phyloP scores from a whole-genome alignment of 2,888 invertebrate species.

The Carabus problematicus region DNA sequence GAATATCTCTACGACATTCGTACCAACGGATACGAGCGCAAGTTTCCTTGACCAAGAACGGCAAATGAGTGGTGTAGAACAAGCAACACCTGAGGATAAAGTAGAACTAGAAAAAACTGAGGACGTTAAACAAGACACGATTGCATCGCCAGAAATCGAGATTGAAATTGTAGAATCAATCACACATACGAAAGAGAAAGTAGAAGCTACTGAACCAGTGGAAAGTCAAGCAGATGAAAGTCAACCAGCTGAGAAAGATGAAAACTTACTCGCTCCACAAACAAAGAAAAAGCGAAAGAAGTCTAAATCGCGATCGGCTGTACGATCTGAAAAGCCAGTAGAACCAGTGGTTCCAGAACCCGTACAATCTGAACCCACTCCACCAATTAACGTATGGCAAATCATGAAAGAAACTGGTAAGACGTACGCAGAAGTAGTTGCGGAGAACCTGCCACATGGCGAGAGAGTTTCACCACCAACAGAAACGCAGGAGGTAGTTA shows the following conservation, averaged over 20 bases:
- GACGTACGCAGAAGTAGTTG: slow-evolving; percentile 75
- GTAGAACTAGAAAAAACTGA: slow-evolving; percentile 15
- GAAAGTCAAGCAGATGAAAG: slow-evolving; percentile 28
- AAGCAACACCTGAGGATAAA: slow-evolving; percentile 2
- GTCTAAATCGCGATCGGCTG: slow-evolving; percentile 24
- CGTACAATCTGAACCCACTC: slow-evolving; percentile 18
- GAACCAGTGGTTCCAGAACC: slow-evolving; percentile 17
- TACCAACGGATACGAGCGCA: slow-evolving; percentile 11
- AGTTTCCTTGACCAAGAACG: slow-evolving; percentile 29
- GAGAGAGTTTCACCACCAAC: slow-evolving; percentile 51
- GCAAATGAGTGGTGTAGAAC: slow-evolving; percentile 33
- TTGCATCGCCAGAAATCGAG: slow-evolving; percentile 8
- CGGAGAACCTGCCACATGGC: slow-evolving; percentile 58
- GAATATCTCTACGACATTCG: slow-evolving; percentile 34
- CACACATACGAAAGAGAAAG: slow-evolving; percentile 4
- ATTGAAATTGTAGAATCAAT: slow-evolving; percentile 13
- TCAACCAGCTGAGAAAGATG: slow-evolving; percentile 40
- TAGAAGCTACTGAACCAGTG: slow-evolving; percentile 28
- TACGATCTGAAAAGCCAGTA: slow-evolving; percentile 38
- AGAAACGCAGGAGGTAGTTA: slow-evolving; percentile 25
- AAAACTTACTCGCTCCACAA: slow-evolving; percentile 33
- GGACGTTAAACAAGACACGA: slow-evolving; percentile 1
- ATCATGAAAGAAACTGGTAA: slow-evolving; percentile 63
- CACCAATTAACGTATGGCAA: slow-evolving; percentile 61
- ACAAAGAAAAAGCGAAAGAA: slow-evolving; percentile 37